Evolutionary conservation across 2,797 vertebrate species (phyloP).

Genomic region (Macroramphosus scolopax): DNA sequence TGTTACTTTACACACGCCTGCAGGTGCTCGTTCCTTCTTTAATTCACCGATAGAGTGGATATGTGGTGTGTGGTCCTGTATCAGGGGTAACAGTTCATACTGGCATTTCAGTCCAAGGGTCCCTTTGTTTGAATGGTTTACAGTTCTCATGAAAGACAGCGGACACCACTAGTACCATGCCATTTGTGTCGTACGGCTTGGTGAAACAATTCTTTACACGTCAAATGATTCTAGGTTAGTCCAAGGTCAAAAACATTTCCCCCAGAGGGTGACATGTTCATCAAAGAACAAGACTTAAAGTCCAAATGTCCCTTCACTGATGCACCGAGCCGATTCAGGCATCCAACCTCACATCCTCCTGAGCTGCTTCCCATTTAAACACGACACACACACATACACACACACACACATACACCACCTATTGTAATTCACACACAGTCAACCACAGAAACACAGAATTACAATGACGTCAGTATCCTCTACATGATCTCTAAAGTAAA

Average conservation of each 20-base stretch:
- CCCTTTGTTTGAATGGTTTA: too few species aligned
- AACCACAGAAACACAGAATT: conserved; percentile 29
- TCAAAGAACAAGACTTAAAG: conserved; percentile 3
- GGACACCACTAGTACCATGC: too few species aligned
- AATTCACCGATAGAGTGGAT: too few species aligned
- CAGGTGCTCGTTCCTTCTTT: too few species aligned
- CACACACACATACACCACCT: conserved; percentile 6
- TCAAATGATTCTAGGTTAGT: not conserved
- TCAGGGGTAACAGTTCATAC: too few species aligned
- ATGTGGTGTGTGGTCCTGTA: too few species aligned
- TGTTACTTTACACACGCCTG: too few species aligned
- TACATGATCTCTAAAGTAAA: conserved; percentile 38
- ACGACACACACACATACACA: conserved; percentile 9
- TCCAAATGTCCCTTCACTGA: too few species aligned
- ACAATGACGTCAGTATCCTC: conserved; percentile 37
- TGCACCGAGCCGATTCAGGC: conserved; percentile 9
- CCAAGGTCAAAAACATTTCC: not conserved
- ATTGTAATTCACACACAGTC: conserved; percentile 10
- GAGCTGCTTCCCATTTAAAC: conserved; percentile 19
- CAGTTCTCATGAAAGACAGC: too few species aligned
- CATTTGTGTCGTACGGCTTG: too few species aligned
- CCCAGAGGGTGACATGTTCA: not conserved
- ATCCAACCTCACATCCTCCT: not conserved
- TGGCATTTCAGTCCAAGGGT: too few species aligned
- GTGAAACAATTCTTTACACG: too few species aligned